Conservation (phyloP, 2,113 vertebrate genomes). For the Nothoprocta perdicaria region DNA sequence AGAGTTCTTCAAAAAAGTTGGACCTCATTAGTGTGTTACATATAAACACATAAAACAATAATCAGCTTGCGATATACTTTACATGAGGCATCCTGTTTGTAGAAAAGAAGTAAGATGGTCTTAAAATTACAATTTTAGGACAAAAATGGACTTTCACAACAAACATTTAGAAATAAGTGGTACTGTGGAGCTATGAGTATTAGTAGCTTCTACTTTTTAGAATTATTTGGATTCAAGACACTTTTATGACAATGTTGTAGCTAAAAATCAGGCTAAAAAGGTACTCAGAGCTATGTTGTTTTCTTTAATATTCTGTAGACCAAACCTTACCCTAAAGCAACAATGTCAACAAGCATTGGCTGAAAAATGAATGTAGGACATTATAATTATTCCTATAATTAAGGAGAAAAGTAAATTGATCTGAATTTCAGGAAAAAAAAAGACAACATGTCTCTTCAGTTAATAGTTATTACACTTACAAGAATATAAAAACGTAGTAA, state of each 20-base stretch:
- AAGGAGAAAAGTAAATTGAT: background rate
- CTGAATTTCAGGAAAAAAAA: background rate
- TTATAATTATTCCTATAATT: background rate
- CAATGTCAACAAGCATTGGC: background rate
- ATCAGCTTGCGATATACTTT: background rate
- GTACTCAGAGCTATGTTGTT: background rate
- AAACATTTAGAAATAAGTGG: background rate
- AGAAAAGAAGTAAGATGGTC: background rate
- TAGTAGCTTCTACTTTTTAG: background rate
- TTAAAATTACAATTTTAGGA: background rate
- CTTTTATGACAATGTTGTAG: background rate
- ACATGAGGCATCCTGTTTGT: background rate
- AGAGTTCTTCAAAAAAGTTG: background rate
- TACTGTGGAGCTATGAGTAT: background rate
- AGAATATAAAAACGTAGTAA: background rate
- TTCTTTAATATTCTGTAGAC: background rate
- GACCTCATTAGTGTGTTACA: background rate
- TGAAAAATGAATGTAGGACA: background rate
- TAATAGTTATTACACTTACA: background rate
- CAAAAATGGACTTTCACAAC: background rate
- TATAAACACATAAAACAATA: background rate
- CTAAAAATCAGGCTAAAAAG: background rate
- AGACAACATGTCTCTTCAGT: background rate
- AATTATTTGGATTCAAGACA: conserved; percentile 11
- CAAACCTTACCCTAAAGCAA: background rate